Evolutionary conservation across 2,113 vertebrate genomes (phyloP), one percentile per base, ranked within the genome.

Genomic region (Calonectris borealis): DNA sequence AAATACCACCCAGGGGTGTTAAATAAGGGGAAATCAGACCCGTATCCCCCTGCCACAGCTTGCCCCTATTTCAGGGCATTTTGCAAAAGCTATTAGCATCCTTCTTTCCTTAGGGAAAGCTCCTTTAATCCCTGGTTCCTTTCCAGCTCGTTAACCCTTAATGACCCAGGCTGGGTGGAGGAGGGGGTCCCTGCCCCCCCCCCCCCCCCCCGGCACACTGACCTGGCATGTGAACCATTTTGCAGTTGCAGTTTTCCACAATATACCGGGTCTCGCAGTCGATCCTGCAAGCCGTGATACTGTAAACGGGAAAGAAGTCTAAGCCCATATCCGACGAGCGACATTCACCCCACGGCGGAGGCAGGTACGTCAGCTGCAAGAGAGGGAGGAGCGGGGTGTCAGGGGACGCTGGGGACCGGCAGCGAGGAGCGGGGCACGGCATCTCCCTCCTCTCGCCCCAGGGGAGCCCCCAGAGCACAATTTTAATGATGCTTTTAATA

Each of bases 141-240:
- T 32, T 21, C 40, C 38, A 42, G 65, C 58, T 54, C 2, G 0
- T 42, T 72, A 68, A 44, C n/a, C 83, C 64, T 34, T 42, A 29
- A 5, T 1, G 25, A 29, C 11, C 36, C 12, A 24, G 9, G 44
- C 20, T 20, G 26, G 38, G 11, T 9, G 32, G 57, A 36, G 21
- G 10, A 34, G 21, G n/a, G 16, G 13, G 34, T 12, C 60, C 57
- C 42, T 8, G 11, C 14, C 14, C 4, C 8, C 10, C 62, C 38
- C 7, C 2, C 14, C 14, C 4, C 8, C 10, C 62, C 38, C 7
- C 2, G 0, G 21, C 29, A 2, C 31, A 94, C 98, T 93, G 64
- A 99, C 99, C 99, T 78, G 99, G 99, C 99, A 99, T 99, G 97
- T 99, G 99, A 34, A 99, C 99, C 99, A 99, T 99, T 88, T 98